Evolutionary conservation across 2,888 invertebrate genomes (phyloP).

Genomic region (Zaprionus obscuricornis): DNA sequence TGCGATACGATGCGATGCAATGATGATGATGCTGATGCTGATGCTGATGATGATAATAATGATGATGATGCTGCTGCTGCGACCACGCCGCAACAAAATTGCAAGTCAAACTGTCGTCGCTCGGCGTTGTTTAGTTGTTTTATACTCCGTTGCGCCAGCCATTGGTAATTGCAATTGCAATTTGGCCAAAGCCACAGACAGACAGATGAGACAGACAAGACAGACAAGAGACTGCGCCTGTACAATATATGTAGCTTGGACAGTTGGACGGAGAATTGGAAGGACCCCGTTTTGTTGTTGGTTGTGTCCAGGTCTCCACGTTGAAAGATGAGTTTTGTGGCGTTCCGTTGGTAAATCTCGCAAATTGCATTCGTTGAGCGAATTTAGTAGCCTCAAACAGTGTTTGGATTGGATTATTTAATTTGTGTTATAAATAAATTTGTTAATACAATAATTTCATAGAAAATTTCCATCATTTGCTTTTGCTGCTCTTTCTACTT

Average conservation of each 20-base stretch:
- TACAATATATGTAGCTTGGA: too few relatives aligned
- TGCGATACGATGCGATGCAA: too few relatives aligned
- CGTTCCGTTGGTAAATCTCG: constrained; percentile 46
- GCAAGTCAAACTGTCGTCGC: constrained; percentile 75
- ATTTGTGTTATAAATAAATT: constrained; percentile 77
- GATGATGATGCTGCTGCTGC: constrained; percentile 34
- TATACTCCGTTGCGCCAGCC: constrained; percentile 46
- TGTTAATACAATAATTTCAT: constrained; percentile 56
- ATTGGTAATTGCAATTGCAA: constrained; percentile 74
- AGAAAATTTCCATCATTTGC: too few relatives aligned
- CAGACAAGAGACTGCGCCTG: too few relatives aligned
- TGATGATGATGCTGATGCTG: too few relatives aligned
- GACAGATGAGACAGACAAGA: background rate
- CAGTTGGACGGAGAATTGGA: constrained; percentile 2
- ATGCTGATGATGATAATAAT: constrained; percentile 31
- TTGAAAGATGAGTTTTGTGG: constrained; percentile 34
- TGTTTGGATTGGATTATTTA: constrained; percentile 65
- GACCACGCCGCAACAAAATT: constrained; percentile 56
- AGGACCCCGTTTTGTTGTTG: too few relatives aligned
- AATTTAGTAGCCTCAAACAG: constrained; percentile 53
- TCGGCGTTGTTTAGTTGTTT: constrained; percentile 65
- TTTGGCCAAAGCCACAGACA: constrained; percentile 59
- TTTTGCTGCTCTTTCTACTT: constrained; percentile 21
- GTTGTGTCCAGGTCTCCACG: too few relatives aligned
- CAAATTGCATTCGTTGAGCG: constrained; percentile 64